Evolutionary conservation across 2,888 invertebrate species (phyloP).

Genomic region (Hypsopygia costalis): DNA sequence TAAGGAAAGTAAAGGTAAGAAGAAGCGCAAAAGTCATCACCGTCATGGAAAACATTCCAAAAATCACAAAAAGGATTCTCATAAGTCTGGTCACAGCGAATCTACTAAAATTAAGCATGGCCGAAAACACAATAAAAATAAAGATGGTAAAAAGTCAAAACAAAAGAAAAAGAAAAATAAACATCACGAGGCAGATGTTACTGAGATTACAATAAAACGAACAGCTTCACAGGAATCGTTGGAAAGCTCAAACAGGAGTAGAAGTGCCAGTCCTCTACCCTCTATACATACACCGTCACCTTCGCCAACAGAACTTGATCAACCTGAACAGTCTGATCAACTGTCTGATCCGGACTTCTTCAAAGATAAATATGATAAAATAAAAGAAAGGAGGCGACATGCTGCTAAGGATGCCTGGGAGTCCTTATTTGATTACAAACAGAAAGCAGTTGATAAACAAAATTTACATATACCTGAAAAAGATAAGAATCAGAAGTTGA

Average conservation of each 20-base stretch:
- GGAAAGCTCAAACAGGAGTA: constrained; percentile 63
- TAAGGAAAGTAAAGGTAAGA: constrained; percentile 61
- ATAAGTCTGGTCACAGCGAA: constrained; percentile 46
- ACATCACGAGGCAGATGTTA: constrained; percentile 42
- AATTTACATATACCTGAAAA: constrained; percentile 57
- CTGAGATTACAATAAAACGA: constrained; percentile 38
- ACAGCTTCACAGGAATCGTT: constrained; percentile 51
- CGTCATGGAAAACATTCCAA: constrained; percentile 74
- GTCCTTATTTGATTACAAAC: constrained; percentile 67
- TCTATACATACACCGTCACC: constrained; percentile 68
- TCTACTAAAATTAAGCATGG: constrained; percentile 50
- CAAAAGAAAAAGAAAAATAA: constrained; percentile 70
- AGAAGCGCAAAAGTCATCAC: constrained; percentile 69
- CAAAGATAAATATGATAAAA: constrained; percentile 82
- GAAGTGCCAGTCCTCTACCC: constrained; percentile 68
- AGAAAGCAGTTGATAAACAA: constrained; percentile 59
- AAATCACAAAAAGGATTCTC: constrained; percentile 57
- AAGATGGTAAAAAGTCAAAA: constrained; percentile 71
- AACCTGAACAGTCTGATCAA: constrained; percentile 30
- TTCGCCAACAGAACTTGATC: constrained; percentile 50
- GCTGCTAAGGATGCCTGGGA: constrained; percentile 71
- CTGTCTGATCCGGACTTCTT: constrained; percentile 59
- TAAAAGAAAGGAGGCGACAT: constrained; percentile 81
- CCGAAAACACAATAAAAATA: constrained; percentile 57
- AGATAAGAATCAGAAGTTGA: constrained; percentile 73